Evolutionary conservation across 2,888 invertebrate species (phyloP), one percentile per base, ranked within the genome.

Genomic region (Epinotia nisella): DNA sequence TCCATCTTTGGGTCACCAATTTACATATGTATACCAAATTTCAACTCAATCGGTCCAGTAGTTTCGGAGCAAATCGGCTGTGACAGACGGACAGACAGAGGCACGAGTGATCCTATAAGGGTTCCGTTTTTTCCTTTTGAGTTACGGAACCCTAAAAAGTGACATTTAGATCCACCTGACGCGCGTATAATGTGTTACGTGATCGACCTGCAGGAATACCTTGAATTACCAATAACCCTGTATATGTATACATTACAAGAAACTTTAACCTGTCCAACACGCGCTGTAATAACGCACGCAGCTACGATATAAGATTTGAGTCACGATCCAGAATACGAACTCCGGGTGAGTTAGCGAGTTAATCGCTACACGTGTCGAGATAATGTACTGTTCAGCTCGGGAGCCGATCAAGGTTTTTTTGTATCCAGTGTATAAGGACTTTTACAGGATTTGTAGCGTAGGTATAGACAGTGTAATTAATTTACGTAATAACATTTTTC

Each of bases 331-430:
- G 84, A 86, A 86, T 83, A 84, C 79, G 78, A 80, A 79, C 81
- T 80, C 77, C 78, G 80, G 84, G 80, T 81, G 81, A 86, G 83
- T 85, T 86, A 83, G 83, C 78, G 83, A 84, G 83, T 84, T 90
- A 90, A 90, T 87, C 87, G 83, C 75, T 78, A 87, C 87, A 87
- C 87, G 87, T 87, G 88, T 87, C 78, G 76, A 82, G 81, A 82
- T 84, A 83, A 86, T 84, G 81, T 81, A 80, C 78, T 74, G 75
- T 19, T 24, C 35, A 59, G 59, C n/a, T 49, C 55, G 61, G 61
- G 61, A 62, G 55, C 21, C 70, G 70, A 60, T 35, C 49, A 49
- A 15, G 41, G 41, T 41, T 41, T 39, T 29, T 41, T 45, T 67
- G 45, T 67, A 45, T 24, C 58, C 41, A 45, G 45, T 35, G 29